A percentile compares a stretch with the other conserved stretches of the same genome.
Evolutionary conservation across 2,797 vertebrate species (phyloP).

Genomic region (Sebastes paucispinis): DNA sequence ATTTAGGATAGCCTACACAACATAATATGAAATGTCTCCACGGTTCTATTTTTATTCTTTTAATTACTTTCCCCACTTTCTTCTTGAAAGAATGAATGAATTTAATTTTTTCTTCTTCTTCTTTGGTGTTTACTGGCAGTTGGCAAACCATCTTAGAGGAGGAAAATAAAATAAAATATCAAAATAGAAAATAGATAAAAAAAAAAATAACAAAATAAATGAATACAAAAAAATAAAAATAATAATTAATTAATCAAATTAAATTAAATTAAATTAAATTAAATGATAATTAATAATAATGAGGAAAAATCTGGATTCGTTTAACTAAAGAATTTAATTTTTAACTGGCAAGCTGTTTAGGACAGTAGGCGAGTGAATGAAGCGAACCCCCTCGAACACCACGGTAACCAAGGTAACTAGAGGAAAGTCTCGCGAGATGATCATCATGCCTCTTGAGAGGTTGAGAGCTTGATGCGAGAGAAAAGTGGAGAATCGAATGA

Average conservation of each 20-base stretch:
- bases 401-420: conserved; percentile 75
- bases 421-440: conserved; percentile 72
- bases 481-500: conserved; percentile 76
- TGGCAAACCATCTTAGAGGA: too few relatives aligned
- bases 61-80: background rate
- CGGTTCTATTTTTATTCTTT: background rate
- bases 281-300: too few relatives aligned
- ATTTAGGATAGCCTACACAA: too few relatives aligned
- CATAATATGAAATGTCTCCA: background rate
- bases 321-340: too few relatives aligned
- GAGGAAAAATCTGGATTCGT: too few relatives aligned
- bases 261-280: too few relatives aligned
- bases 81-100: background rate
- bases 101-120: rapidly evolving
- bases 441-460: conserved; percentile 36
- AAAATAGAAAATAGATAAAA: too few relatives aligned
- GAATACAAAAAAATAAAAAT: too few relatives aligned
- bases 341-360: background rate
- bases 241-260: too few relatives aligned
- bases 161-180: too few relatives aligned
- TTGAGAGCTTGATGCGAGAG: conserved; percentile 53
- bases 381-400: background rate
- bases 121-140: too few relatives aligned
- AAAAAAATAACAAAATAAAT: too few relatives aligned
- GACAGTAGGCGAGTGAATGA: background rate